Conservation (phyloP, 2,888 invertebrate species). For the Spilosoma lubricipeda region DNA sequence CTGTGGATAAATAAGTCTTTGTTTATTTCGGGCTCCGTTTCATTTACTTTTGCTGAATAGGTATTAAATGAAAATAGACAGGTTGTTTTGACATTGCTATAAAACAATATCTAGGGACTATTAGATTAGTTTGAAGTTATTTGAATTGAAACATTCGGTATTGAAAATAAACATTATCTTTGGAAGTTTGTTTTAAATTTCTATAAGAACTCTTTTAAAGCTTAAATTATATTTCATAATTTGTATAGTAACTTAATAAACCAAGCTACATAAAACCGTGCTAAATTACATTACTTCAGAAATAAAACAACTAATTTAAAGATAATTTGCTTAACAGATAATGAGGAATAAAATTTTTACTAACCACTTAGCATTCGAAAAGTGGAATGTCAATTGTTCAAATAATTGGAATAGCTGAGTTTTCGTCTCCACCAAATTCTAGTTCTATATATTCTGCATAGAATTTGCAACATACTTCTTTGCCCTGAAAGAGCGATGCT, state of each 20-base stretch:
- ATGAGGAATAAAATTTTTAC: too few relatives aligned
- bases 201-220: background rate
- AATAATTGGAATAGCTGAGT: background rate
- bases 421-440: background rate
- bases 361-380: background rate
- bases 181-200: background rate
- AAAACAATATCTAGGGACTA: background rate
- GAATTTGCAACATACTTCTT: background rate
- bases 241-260: too few relatives aligned
- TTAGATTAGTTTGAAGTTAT: background rate
- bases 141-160: background rate
- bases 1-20: conserved; percentile 39
- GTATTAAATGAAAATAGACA: conserved; percentile 9
- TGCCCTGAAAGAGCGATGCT: too few relatives aligned
- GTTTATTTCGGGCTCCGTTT: conserved; percentile 33
- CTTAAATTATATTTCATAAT: too few relatives aligned
- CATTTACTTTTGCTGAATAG: conserved; percentile 41
- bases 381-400: background rate
- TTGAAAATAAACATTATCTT: background rate
- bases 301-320: too few relatives aligned
- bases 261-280: too few relatives aligned
- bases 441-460: background rate
- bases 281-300: too few relatives aligned
- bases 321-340: too few relatives aligned
- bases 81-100: background rate